Evolutionary conservation across 92 coral and sea anemone genomes (phyloP), one percentile per base, ranked within the genome.

Genomic region (Actinostola sp.): DNA sequence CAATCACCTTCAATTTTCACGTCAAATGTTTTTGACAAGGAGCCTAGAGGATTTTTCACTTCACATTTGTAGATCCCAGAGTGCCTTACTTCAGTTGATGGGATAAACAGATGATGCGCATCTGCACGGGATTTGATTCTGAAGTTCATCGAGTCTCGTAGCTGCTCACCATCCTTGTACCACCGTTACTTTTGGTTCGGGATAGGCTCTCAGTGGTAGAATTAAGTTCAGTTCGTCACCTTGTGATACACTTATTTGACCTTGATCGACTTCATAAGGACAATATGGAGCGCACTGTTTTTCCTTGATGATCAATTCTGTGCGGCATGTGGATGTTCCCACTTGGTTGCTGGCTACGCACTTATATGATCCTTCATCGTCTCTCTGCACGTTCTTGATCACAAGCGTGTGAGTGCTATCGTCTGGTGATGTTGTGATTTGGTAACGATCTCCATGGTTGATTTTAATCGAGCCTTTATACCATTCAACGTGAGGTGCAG

Each of bases 11-110:
- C 84, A 24, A 94, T 84, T 49, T 71, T 85, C 52, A 94, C 88
- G 80, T 88, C 90, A 66, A 91, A 94, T 24, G 80, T 80, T 67
- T 85, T 80, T 56, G 95, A 75, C 30, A 71, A 78, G 16, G 92
- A 76, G 3, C 99, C 99, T 57, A 87, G 79, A 33, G 84, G 86
- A 30, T 81, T 88, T 19, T 75, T 83, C 0, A 93, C 99, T 72
- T 76, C 92, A 64, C 99, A 95, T 61, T 81, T 87, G 69, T 95
- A 95, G 49, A 83, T 83, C 25, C 97, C 99, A 45, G 95, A 72
- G 79, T 95, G 95, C 0, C 77, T 85, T 10, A 67, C 43, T 43
- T 79, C 78, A 8, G 89, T 53, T 9, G 86, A 84, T 15, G 81
- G 88, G 70, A 91, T 92, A 48, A 85, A 69, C 54, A 95, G 87